A percentile compares a stretch with the other conserved stretches of the same genome.
These are phyloP conservation scores for Zaprionus bogoriensis DNA, from an alignment of 2,888 invertebrate genomes.

Conservation along the genomic window DNA sequence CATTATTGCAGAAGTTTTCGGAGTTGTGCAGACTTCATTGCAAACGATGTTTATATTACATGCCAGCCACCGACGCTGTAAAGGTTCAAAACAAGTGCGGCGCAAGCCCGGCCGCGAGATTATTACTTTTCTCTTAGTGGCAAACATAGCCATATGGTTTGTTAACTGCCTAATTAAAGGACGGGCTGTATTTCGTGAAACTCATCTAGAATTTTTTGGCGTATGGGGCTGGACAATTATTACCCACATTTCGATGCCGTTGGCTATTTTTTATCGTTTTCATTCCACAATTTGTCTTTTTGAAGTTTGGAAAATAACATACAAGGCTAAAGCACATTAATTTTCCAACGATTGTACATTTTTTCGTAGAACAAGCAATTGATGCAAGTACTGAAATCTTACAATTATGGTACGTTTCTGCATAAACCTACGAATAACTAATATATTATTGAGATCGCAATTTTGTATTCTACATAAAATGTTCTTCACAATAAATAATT, in stretches of 20 bases:
- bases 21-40: conserved; percentile 89
- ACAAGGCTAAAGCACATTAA: conserved; percentile 86
- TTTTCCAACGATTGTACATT: background rate
- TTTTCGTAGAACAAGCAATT: no score
- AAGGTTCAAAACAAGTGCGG: conserved; percentile 87
- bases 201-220: conserved; percentile 92
- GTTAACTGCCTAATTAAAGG: conserved; percentile 93
- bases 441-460: no score
- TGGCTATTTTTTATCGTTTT: conserved; percentile 94
- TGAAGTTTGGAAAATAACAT: conserved; percentile 95
- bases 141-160: conserved; percentile 93
- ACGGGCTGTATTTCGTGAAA: conserved; percentile 91
- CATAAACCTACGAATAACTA: no score
- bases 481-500: no score
- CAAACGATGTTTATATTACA: conserved; percentile 91
- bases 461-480: no score
- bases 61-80: conserved; percentile 89
- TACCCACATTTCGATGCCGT: conserved; percentile 93
- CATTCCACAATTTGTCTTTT: conserved; percentile 96
- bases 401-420: no score
- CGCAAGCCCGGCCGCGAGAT: conserved; percentile 92
- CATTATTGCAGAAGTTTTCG: conserved; percentile 89
- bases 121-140: conserved; percentile 91
- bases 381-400: no score
- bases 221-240: conserved; percentile 96